These are phyloP conservation scores for Ips nitidus DNA, from an alignment of 1,140 invertebrate species.

Conservation along the genomic window DNA sequence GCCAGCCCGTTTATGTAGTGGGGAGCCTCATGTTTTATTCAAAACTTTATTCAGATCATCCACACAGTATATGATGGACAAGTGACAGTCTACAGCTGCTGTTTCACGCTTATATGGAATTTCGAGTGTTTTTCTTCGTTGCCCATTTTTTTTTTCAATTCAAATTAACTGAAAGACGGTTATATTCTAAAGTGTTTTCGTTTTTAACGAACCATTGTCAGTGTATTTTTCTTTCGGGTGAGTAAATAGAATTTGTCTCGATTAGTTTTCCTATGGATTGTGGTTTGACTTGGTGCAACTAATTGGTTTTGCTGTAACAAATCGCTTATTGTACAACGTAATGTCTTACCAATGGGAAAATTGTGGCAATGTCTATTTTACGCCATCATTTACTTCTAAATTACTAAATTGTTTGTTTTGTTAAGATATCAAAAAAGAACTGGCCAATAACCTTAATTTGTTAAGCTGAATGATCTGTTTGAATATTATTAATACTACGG, in stretches of 20 bases:
- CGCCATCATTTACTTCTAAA: too few species aligned
- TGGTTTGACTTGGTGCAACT: neutral
- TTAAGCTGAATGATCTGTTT: too few species aligned
- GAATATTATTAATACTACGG: too few species aligned
- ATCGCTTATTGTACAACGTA: too few species aligned
- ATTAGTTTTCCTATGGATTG: neutral
- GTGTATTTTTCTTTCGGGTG: conserved; percentile 17
- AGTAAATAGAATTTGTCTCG: conserved; percentile 2
- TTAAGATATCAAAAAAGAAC: too few species aligned
- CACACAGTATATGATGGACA: conserved; percentile 47
- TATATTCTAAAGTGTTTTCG: conserved; percentile 27
- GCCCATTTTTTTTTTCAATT: conserved; percentile 16
- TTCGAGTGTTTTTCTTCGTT: conserved; percentile 33
- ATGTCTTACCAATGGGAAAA: too few species aligned
- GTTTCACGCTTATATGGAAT: conserved; percentile 36
- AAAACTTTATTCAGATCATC: conserved; percentile 49
- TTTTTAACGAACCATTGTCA: conserved; percentile 29
- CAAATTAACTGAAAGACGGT: conserved; percentile 19
- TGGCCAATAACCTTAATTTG: too few species aligned
- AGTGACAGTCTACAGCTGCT: conserved; percentile 51
- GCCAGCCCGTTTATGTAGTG: conserved; percentile 45
- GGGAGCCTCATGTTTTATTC: conserved; percentile 49
- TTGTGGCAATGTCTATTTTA: too few species aligned
- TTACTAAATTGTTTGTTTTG: too few species aligned
- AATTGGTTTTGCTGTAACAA: too few species aligned